Evolutionary conservation across 2,797 vertebrate genomes (phyloP).

Genomic region (Halcyon smyrnensis): DNA sequence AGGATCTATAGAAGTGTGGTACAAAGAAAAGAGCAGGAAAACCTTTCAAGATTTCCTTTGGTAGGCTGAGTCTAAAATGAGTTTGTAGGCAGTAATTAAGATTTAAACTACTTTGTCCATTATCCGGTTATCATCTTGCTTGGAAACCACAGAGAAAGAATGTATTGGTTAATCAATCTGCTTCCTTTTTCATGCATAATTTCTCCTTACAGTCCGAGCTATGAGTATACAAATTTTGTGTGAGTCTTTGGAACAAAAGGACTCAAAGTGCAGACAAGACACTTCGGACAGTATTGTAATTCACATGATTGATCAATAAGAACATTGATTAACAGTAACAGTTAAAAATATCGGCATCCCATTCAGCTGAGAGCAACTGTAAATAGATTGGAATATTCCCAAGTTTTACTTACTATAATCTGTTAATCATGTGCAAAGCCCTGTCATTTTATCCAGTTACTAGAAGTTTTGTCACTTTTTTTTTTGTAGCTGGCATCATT

Average conservation of each 20-base stretch:
- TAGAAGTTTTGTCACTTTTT: not conserved
- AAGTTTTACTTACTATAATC: not conserved
- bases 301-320: not conserved
- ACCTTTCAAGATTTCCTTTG: not conserved
- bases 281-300: not conserved
- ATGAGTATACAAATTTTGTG: not conserved
- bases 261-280: not conserved
- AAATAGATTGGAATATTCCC: not conserved
- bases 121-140: not conserved
- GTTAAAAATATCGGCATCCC: not conserved
- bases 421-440: not conserved
- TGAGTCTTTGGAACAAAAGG: not conserved
- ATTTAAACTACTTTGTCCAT: not conserved
- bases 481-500: not conserved
- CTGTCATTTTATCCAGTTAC: not conserved
- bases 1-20: not conserved
- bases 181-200: not conserved
- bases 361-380: not conserved
- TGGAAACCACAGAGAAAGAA: not conserved
- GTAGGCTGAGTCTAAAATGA: not conserved
- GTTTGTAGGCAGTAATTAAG: not conserved
- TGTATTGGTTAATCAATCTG: not conserved
- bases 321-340: not conserved
- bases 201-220: not conserved
- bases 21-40: not conserved